phyloP scores from a whole-genome alignment of 2,888 invertebrate genomes.

The Dolomedes plantarius region DNA sequence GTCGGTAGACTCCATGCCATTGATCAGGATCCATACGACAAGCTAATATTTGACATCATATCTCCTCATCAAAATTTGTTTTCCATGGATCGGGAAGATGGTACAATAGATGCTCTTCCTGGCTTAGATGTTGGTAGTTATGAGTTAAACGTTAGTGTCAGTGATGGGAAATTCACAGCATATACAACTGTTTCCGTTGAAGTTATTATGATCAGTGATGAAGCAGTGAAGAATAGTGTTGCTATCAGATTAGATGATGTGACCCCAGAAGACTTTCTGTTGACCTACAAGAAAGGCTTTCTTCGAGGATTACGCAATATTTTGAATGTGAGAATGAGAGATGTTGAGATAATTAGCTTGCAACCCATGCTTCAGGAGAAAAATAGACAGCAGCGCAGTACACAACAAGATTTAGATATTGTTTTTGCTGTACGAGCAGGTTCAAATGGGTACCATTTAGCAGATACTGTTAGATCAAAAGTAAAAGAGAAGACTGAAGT shows the following conservation, averaged over 20 bases:
- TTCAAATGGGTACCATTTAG: slow-evolving; percentile 79
- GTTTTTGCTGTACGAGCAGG: slow-evolving; percentile 87
- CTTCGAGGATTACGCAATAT: slow-evolving; percentile 86
- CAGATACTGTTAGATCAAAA: slow-evolving; percentile 82
- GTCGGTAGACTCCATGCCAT: slow-evolving; percentile 91
- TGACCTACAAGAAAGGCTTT: slow-evolving; percentile 91
- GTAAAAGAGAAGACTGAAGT: slow-evolving; percentile 82
- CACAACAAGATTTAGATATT: slow-evolving; percentile 84
- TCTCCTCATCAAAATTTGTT: slow-evolving; percentile 80
- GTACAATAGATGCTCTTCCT: slow-evolving; percentile 88
- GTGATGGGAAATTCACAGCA: slow-evolving; percentile 79
- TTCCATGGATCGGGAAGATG: slow-evolving; percentile 86
- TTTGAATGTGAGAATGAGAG: slow-evolving; percentile 84
- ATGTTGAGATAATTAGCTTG: slow-evolving; percentile 90
- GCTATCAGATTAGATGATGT: slow-evolving; percentile 89
- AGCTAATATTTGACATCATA: slow-evolving; percentile 84
- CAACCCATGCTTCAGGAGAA: slow-evolving; percentile 79
- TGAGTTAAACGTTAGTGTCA: slow-evolving; percentile 80
- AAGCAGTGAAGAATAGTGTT: slow-evolving; percentile 90
- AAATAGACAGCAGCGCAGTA: slow-evolving; percentile 36
- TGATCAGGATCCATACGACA: slow-evolving; percentile 95
- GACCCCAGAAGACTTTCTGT: slow-evolving; percentile 88
- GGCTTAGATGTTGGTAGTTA: slow-evolving; percentile 90
- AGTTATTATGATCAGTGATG: slow-evolving; percentile 87
- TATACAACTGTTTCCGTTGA: slow-evolving; percentile 83